A percentile compares a stretch with the other conserved stretches of the same genome.
Evolutionary conservation across 1,140 invertebrate genomes (phyloP).

Genomic region (Drosophila truncata): DNA sequence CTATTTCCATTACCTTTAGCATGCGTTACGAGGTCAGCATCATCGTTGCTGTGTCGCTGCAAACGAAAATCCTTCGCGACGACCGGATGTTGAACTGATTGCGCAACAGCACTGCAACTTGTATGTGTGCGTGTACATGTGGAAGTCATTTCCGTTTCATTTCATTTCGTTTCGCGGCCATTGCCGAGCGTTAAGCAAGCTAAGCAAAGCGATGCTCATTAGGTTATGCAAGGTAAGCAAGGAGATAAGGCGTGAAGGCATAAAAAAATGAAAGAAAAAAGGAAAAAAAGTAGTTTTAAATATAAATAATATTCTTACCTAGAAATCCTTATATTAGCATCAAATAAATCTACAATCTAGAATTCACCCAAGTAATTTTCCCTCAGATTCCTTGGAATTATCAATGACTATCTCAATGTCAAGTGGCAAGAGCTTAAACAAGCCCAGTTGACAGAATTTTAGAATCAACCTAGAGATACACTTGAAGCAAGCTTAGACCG

Average conservation of each 20-base stretch:
- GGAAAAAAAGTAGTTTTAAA: not conserved
- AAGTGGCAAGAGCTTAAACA: constrained; percentile 55
- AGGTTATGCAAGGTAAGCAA: constrained; percentile 64
- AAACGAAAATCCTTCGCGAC: constrained; percentile 46
- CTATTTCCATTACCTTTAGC: constrained; percentile 60
- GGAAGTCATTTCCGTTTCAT: constrained; percentile 59
- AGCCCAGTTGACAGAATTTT: constrained; percentile 31
- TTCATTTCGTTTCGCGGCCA: constrained; percentile 40
- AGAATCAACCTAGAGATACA: constrained; percentile 40
- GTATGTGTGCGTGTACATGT: constrained; percentile 7
- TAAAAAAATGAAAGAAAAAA: not conserved
- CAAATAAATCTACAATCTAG: not conserved
- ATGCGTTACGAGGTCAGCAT: constrained; percentile 64
- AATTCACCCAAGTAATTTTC: not conserved
- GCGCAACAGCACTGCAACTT: constrained; percentile 59
- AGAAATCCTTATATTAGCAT: not conserved
- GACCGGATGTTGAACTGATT: constrained; percentile 68
- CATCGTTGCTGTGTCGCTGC: constrained; percentile 4
- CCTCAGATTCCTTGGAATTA: constrained; percentile 41
- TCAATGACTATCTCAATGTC: constrained; percentile 65
- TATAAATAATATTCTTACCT: not conserved
- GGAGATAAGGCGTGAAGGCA: not conserved
- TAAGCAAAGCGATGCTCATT: constrained; percentile 53
- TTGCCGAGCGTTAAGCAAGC: constrained; percentile 24
- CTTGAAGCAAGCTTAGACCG: constrained; percentile 32